Percentiles rank a stretch among this genome's conserved stretches.
phyloP scores from a whole-genome alignment of 2,888 invertebrate genomes.

The Morpho helenor region DNA sequence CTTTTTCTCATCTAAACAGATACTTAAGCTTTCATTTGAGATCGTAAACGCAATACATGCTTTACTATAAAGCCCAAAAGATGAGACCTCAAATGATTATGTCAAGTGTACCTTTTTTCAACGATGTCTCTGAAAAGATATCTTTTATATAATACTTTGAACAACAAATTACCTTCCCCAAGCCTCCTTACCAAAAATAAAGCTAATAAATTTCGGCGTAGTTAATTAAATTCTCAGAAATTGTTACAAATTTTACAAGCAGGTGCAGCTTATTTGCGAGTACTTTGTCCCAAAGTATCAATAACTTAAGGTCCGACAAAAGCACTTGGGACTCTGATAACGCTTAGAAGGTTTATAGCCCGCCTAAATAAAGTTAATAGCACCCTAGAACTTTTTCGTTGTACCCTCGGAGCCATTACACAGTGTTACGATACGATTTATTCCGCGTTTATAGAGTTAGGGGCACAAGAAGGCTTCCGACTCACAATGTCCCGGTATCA shows the following conservation, averaged over 20 bases:
- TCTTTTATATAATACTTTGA: too few relatives aligned
- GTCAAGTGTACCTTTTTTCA: too few relatives aligned
- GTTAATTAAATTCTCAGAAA: constrained; percentile 6
- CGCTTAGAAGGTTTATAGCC: constrained; percentile 74
- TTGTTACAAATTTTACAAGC: constrained; percentile 10
- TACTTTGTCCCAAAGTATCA: constrained; percentile 46
- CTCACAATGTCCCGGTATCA: constrained; percentile 61
- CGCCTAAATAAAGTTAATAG: constrained; percentile 77
- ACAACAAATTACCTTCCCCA: too few relatives aligned
- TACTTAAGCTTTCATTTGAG: too few relatives aligned
- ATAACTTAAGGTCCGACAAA: constrained; percentile 53
- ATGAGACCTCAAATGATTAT: too few relatives aligned
- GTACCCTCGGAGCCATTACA: constrained; percentile 69
- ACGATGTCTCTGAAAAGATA: too few relatives aligned
- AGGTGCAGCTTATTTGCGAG: constrained; percentile 22
- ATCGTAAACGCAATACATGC: too few relatives aligned
- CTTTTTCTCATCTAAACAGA: too few relatives aligned
- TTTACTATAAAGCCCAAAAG: too few relatives aligned
- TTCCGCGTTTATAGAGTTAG: constrained; percentile 66
- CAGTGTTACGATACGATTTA: constrained; percentile 70
- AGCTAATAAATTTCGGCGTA: background rate
- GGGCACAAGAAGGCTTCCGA: constrained; percentile 49
- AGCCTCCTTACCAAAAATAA: too few relatives aligned
- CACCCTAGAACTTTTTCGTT: constrained; percentile 68
- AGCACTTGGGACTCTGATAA: constrained; percentile 68